Conservation (phyloP, 2,888 invertebrate genomes). For the Sialis fuliginosa region DNA sequence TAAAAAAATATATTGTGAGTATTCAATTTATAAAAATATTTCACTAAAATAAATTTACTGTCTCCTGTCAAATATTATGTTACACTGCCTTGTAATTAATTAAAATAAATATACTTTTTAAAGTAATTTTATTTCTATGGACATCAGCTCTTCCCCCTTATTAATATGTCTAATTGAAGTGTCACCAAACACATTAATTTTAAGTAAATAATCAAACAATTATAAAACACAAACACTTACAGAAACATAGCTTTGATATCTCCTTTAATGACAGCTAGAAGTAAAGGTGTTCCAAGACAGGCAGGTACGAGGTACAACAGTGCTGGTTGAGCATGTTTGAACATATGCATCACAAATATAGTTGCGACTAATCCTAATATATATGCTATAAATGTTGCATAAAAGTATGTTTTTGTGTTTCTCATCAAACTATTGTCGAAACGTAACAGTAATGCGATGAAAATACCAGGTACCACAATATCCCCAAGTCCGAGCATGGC, state of each 20-base stretch:
- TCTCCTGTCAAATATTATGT: too few relatives aligned
- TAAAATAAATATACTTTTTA: too few relatives aligned
- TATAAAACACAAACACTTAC: slow-evolving; percentile 36
- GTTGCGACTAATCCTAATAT: slow-evolving; percentile 84
- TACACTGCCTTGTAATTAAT: too few relatives aligned
- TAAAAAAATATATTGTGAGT: too few relatives aligned
- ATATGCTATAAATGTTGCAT: slow-evolving; percentile 82
- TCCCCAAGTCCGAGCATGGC: slow-evolving; percentile 99
- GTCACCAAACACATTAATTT: too few relatives aligned
- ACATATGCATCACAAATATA: slow-evolving; percentile 94
- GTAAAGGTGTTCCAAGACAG: slow-evolving; percentile 77
- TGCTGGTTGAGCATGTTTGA: slow-evolving; percentile 97
- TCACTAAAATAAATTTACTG: too few relatives aligned
- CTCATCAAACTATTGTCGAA: slow-evolving; percentile 83
- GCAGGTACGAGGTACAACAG: slow-evolving; percentile 93
- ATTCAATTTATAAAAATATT: too few relatives aligned
- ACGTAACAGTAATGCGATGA: slow-evolving; percentile 87
- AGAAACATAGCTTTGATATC: slow-evolving; percentile 79
- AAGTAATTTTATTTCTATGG: too few relatives aligned
- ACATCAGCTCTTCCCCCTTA: too few relatives aligned
- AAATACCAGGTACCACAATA: slow-evolving; percentile 98
- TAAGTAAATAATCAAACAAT: too few relatives aligned
- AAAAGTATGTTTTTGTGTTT: slow-evolving; percentile 73
- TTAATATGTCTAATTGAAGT: too few relatives aligned
- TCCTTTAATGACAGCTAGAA: slow-evolving; percentile 76